A percentile compares a stretch with the other conserved stretches of the same genome.
These are phyloP conservation scores for Hyposoter dolosus DNA, from an alignment of 2,888 invertebrate species.

Conservation along the genomic window DNA sequence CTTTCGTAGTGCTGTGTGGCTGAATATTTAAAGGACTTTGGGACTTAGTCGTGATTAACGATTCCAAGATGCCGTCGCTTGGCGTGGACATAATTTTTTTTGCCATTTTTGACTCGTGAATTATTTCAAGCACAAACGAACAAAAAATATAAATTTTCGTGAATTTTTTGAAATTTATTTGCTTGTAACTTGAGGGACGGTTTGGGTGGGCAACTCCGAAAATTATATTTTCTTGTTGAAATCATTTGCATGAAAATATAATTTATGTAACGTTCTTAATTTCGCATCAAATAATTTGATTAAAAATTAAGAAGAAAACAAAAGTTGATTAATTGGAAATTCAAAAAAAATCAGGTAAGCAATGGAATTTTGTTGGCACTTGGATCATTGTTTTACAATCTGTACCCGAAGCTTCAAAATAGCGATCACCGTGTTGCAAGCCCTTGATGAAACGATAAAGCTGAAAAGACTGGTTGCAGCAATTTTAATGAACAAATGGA, in stretches of 20 bases:
- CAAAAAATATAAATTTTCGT: neutral
- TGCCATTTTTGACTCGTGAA: neutral
- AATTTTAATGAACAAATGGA: neutral
- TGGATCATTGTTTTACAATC: neutral
- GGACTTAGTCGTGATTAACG: neutral
- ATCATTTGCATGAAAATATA: neutral
- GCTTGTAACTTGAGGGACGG: too few relatives aligned
- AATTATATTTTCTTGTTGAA: neutral
- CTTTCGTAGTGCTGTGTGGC: neutral
- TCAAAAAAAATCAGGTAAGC: neutral
- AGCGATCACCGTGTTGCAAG: neutral
- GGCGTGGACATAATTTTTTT: neutral
- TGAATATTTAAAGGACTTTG: neutral
- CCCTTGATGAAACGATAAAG: slow-evolving; percentile 1
- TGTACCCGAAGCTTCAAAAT: neutral
- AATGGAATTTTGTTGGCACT: neutral
- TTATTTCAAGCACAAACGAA: neutral
- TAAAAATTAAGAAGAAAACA: neutral
- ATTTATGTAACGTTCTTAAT: neutral
- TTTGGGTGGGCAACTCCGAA: neutral
- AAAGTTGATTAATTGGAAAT: neutral
- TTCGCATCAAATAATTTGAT: neutral
- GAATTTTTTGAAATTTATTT: neutral
- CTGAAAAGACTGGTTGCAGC: neutral
- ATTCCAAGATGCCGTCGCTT: neutral